A percentile compares a stretch with the other conserved stretches of the same genome.
These are phyloP conservation scores for Pelobates cultripes DNA, from an alignment of 2,797 vertebrate genomes.

Conservation along the genomic window DNA sequence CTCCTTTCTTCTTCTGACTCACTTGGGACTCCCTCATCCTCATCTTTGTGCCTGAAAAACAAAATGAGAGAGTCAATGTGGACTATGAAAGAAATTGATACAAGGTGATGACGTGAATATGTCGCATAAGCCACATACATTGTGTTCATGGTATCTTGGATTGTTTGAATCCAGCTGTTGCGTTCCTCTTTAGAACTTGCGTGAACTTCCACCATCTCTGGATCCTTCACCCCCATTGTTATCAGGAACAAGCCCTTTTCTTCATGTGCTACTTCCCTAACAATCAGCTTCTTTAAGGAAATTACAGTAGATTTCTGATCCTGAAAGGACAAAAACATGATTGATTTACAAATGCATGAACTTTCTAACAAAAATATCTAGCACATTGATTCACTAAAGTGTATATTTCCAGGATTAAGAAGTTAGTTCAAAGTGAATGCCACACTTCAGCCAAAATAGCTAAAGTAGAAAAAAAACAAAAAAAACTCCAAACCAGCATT, in stretches of 20 bases:
- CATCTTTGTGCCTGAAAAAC: slow-evolving; percentile 86
- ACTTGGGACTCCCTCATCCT: slow-evolving; percentile 95
- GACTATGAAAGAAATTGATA: too few relatives aligned
- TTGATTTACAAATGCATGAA: not conserved
- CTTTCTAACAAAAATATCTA: too few relatives aligned
- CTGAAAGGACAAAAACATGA: slow-evolving; percentile 63
- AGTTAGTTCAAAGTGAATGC: too few relatives aligned
- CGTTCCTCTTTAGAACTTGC: slow-evolving; percentile 91
- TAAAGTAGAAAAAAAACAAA: too few relatives aligned
- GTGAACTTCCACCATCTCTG: slow-evolving; percentile 95
- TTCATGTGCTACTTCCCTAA: slow-evolving; percentile 94
- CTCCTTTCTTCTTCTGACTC: slow-evolving; percentile 94
- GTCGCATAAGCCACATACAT: slow-evolving; percentile 75
- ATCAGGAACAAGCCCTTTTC: slow-evolving; percentile 96
- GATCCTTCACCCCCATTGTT: slow-evolving; percentile 84
- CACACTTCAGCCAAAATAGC: too few relatives aligned
- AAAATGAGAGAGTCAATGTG: not conserved
- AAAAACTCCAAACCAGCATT: too few relatives aligned
- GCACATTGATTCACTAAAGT: too few relatives aligned
- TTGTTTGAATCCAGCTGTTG: slow-evolving; percentile 90
- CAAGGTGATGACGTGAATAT: too few relatives aligned
- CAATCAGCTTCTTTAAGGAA: slow-evolving; percentile 94
- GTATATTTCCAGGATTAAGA: too few relatives aligned
- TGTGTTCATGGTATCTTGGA: slow-evolving; percentile 89
- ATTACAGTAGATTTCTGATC: slow-evolving; percentile 95